Evolutionary conservation across 30 jellyfish, hydroid and myxozoan species (phyloP), one percentile per base, ranked within the genome.

Genomic region (Pseudorhiza aurosa): DNA sequence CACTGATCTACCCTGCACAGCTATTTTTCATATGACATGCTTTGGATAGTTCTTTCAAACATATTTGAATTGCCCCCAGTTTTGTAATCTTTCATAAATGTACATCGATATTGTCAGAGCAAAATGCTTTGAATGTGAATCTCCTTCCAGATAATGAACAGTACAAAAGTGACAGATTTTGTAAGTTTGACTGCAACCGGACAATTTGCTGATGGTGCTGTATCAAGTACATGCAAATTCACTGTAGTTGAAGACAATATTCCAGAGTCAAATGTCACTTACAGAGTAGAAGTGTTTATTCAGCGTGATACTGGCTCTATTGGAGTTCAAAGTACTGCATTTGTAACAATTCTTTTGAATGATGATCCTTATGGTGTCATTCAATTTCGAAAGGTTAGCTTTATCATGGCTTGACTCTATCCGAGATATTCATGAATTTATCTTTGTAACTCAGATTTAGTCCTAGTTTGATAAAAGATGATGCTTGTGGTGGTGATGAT

Each of bases 291-390:
- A 35, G n/a, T 93, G 1, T 8, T 19, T 25, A 51, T 63, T n/a
- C 65, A 45, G 15, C 32, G 69, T 65, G 51, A 75, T 42, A 76
- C 51, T 57, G 96, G 75, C 1, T 25, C 68, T 5, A 44, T 81
- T n/a, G 89, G 87, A 10, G 4, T 77, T 8, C 60, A 84, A 43
- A 72, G 57, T 44, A 37, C 40, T 32, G 85, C 96, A 50, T 39
- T 14, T 40, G 74, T 93, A 10, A 85, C 96, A 10, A 85, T 93
- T 4, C 78, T 79, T n/a, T 67, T 87, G 26, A 93, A 81, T 81
- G 98, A 93, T 93, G 96, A 93, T 59, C 98, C 98, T 9, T 87
- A 64, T 85, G 98, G 98, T 21, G 44, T 74, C 17, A 69, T 93
- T 29, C 96, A 91, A 39, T 85, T 93, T 87, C 73, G 57, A 30